Percentiles rank a stretch among this genome's conserved stretches.
Conservation (phyloP, 2,888 invertebrate species). For the Drosophila imparisetae region DNA sequence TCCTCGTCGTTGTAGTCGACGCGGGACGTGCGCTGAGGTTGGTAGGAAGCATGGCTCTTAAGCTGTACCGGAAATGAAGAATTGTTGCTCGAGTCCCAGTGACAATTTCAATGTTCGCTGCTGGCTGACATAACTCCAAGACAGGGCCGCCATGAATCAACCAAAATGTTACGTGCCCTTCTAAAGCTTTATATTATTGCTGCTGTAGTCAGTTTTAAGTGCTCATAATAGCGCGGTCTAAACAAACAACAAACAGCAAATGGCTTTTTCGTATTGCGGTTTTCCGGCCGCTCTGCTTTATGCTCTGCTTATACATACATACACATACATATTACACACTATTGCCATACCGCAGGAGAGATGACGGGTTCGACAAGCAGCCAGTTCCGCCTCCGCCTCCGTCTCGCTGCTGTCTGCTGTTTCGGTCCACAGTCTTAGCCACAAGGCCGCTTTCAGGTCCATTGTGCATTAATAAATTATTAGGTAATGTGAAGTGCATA, state of each 20-base stretch:
- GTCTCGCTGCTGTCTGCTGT: slow-evolving; percentile 31
- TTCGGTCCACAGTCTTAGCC: slow-evolving; percentile 62
- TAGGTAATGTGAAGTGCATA: slow-evolving; percentile 64
- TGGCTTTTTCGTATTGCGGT: slow-evolving; percentile 74
- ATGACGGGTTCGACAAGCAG: slow-evolving; percentile 51
- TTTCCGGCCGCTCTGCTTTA: slow-evolving; percentile 53
- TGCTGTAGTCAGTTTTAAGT: slow-evolving; percentile 65
- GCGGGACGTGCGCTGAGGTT: background rate
- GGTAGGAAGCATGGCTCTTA: slow-evolving; percentile 77
- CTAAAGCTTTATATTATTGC: slow-evolving; percentile 26
- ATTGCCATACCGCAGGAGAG: slow-evolving; percentile 3
- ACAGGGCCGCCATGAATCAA: slow-evolving; percentile 50
- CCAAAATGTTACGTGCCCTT: slow-evolving; percentile 42
- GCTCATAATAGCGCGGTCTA: slow-evolving; percentile 60
- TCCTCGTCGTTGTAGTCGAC: background rate
- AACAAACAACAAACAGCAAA: slow-evolving; percentile 56
- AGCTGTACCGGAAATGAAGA: slow-evolving; percentile 81
- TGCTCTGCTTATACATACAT: background rate
- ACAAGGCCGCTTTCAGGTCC: slow-evolving; percentile 56
- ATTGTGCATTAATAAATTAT: slow-evolving; percentile 72
- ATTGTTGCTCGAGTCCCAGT: slow-evolving; percentile 67
- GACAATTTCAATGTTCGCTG: slow-evolving; percentile 63
- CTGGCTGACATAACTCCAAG: slow-evolving; percentile 48
- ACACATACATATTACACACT: slow-evolving; percentile 2
- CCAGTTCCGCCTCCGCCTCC: slow-evolving; percentile 20